These are phyloP conservation scores for Coelopa pilipes DNA, from an alignment of 2,888 invertebrate genomes.

Conservation along the genomic window DNA sequence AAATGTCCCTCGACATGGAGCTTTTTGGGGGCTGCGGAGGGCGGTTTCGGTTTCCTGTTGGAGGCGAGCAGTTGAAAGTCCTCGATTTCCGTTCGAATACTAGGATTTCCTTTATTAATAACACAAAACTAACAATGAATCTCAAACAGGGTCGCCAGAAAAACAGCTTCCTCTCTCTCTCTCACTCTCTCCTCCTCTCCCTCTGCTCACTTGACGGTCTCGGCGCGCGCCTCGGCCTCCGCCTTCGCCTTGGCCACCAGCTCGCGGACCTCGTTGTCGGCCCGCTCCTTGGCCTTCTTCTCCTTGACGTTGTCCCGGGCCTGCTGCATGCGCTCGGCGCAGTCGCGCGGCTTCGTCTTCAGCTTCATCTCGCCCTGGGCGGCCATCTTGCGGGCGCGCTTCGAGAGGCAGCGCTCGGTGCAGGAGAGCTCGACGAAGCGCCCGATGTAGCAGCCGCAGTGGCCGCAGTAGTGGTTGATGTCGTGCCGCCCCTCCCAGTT, in stretches of 20 bases:
- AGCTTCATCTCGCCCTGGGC: conserved; percentile 53
- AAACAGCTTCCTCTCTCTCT: too few species aligned
- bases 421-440: conserved; percentile 52
- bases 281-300: neutral
- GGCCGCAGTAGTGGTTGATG: conserved; percentile 62
- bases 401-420: conserved; percentile 55
- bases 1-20: too few species aligned
- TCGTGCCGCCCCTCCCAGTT: conserved; percentile 56
- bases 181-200: neutral
- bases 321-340: conserved; percentile 54
- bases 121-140: neutral
- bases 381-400: conserved; percentile 53
- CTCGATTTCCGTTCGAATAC: too few species aligned
- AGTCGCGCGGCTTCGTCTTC: conserved; percentile 54
- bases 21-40: too few species aligned
- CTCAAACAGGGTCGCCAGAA: too few species aligned
- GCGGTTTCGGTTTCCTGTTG: too few species aligned
- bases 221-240: neutral
- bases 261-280: neutral
- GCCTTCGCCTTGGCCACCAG: neutral
- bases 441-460: conserved; percentile 64
- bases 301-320: neutral
- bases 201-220: neutral
- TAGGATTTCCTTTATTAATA: too few species aligned
- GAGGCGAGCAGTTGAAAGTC: too few species aligned